Evolutionary conservation across 2,888 invertebrate genomes (phyloP), one percentile per base, ranked within the genome.

Genomic region (Rhaphigaster nebulosa): DNA sequence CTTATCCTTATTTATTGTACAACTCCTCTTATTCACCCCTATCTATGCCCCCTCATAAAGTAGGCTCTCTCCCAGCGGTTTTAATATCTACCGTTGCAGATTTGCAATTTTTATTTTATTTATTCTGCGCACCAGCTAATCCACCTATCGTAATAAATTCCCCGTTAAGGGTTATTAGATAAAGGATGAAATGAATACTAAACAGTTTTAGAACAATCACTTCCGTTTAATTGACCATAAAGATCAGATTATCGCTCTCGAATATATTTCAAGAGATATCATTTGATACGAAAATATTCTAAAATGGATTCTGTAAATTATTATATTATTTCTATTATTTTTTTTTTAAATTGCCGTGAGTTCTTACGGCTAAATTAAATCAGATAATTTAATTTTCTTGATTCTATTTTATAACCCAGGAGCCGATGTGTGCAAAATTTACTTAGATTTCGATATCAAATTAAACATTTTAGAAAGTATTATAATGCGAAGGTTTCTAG

Each of bases 1-100:
- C 89, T 89, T 50, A 89, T 45, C 76, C 76, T 89, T 89, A 89
- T 89, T 89, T 89, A 89, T 89, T 76, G 89, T 89, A 76, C 65
- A 89, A 18, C 52, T 50, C 89, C 60, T 50, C 41, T 76, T 89
- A 89, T 50, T 70, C 89, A 29, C 76, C 89, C 89, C 76, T 50
- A 29, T n/a, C 70, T 89, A 45, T 41, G 34, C 29, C 38, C 38
- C 6, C 23, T 80, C 84, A 50, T 84, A 84, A 84, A 84, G 45
- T 45, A 84, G 45, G n/a, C 45, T 41, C 45, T 84, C 45, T 26
- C 20, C 15, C 41, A n/a, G 26, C 41, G n/a, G 15, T 45, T 84
- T 41, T 84, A 50, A 84, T 84, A 84, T 84, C 84, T 84, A n/a
- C 45, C 26, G 84, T 45, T 84, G 84, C 84, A 45, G 84, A 84